phyloP scores from a whole-genome alignment of 1,140 invertebrate genomes.

The Patella vulgata region DNA sequence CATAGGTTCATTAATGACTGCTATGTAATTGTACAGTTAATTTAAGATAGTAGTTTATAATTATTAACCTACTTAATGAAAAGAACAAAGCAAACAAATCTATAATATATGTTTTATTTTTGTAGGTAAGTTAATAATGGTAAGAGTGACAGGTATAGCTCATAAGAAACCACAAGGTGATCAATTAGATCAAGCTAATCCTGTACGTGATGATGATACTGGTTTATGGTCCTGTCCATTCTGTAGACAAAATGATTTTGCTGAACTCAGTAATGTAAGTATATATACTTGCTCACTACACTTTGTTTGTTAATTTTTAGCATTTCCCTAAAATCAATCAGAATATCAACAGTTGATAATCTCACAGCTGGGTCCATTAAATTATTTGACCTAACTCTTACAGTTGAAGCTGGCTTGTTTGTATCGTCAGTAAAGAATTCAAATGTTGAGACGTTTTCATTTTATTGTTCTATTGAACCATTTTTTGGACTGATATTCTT shows the following conservation, averaged over 20 bases:
- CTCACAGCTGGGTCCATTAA: background rate
- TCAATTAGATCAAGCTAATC: slow-evolving; percentile 94
- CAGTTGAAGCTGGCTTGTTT: too few relatives aligned
- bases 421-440: too few relatives aligned
- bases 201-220: slow-evolving; percentile 91
- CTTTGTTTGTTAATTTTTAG: too few relatives aligned
- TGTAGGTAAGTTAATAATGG: slow-evolving; percentile 69
- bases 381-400: too few relatives aligned
- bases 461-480: too few relatives aligned
- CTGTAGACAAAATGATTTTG: slow-evolving; percentile 94
- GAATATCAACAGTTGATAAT: background rate
- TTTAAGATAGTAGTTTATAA: background rate
- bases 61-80: background rate
- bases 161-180: slow-evolving; percentile 91
- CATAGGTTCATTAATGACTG: too few relatives aligned
- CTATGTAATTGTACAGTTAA: too few relatives aligned
- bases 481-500: too few relatives aligned
- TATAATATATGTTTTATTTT: slow-evolving; percentile 7
- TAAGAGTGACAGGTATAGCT: slow-evolving; percentile 69
- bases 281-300: background rate
- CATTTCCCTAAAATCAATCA: too few relatives aligned
- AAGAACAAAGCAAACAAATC: background rate
- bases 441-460: too few relatives aligned
- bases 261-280: slow-evolving; percentile 87
- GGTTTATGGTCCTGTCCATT: slow-evolving; percentile 97